These are phyloP conservation scores for Ochropacha duplaris DNA, from an alignment of 2,888 invertebrate genomes.

Conservation along the genomic window DNA sequence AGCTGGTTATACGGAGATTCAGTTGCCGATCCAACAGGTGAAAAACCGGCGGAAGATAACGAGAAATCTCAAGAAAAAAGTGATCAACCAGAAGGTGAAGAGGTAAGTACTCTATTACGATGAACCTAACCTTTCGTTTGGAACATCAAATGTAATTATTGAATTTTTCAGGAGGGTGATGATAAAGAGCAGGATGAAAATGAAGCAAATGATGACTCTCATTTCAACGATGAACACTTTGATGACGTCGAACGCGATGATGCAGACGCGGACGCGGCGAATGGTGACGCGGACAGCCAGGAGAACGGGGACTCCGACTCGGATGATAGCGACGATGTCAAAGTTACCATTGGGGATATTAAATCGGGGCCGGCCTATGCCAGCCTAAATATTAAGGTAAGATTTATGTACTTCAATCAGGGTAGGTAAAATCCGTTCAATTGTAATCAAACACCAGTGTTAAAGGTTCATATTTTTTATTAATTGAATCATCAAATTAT, in stretches of 20 bases:
- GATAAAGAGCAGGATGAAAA: constrained; percentile 76
- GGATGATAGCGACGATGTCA: constrained; percentile 92
- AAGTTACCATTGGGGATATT: constrained; percentile 96
- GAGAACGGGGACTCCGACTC: constrained; percentile 85
- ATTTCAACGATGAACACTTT: constrained; percentile 77
- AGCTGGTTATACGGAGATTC: constrained; percentile 94
- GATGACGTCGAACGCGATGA: constrained; percentile 70
- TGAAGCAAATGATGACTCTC: constrained; percentile 77
- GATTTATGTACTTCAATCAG: background rate
- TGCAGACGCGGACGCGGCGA: constrained; percentile 54
- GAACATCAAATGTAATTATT: background rate
- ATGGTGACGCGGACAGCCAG: constrained; percentile 75
- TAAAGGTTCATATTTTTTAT: background rate
- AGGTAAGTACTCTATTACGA: constrained; percentile 21
- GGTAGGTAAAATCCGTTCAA: no score
- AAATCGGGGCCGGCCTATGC: constrained; percentile 89
- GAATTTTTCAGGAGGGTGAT: constrained; percentile 51
- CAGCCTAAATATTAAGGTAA: constrained; percentile 87
- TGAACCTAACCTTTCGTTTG: constrained; percentile 5
- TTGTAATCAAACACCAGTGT: no score
- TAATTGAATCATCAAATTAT: no score
- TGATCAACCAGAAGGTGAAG: constrained; percentile 22
- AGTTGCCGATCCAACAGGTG: constrained; percentile 68
- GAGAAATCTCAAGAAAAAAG: constrained; percentile 41
- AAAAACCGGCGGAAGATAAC: constrained; percentile 34